Conservation (phyloP, 2,888 invertebrate species). For the Drosophila longiperda region DNA sequence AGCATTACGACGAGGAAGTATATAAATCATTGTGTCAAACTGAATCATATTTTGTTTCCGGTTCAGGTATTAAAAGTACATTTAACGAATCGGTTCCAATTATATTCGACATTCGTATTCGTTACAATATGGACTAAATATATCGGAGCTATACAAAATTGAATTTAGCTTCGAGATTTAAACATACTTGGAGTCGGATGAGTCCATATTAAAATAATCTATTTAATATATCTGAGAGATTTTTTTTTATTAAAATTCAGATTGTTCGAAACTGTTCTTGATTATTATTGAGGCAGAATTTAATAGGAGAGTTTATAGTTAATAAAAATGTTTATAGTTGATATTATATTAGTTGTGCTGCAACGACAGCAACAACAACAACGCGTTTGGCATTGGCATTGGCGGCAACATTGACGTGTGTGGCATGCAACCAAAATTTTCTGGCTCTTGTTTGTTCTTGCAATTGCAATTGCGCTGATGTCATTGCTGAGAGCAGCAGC, state of each 20-base stretch:
- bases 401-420: constrained; percentile 60
- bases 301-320: too few relatives aligned
- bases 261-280: background rate
- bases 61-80: too few relatives aligned
- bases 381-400: constrained; percentile 13
- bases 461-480: constrained; percentile 23
- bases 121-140: too few relatives aligned
- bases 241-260: background rate
- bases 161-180: background rate
- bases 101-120: too few relatives aligned
- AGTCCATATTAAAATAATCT: background rate
- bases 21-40: too few relatives aligned
- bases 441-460: constrained; percentile 41
- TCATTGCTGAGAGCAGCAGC: constrained; percentile 37
- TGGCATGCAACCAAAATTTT: constrained; percentile 73
- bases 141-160: fast-evolving
- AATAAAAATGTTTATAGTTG: background rate
- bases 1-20: too few relatives aligned
- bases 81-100: too few relatives aligned
- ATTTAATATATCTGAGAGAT: background rate
- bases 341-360: background rate
- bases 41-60: too few relatives aligned
- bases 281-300: background rate
- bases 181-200: background rate
- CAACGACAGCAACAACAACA: constrained; percentile 13